phyloP scores from a whole-genome alignment of 2,888 invertebrate species.

The Seira sanloemensis region DNA sequence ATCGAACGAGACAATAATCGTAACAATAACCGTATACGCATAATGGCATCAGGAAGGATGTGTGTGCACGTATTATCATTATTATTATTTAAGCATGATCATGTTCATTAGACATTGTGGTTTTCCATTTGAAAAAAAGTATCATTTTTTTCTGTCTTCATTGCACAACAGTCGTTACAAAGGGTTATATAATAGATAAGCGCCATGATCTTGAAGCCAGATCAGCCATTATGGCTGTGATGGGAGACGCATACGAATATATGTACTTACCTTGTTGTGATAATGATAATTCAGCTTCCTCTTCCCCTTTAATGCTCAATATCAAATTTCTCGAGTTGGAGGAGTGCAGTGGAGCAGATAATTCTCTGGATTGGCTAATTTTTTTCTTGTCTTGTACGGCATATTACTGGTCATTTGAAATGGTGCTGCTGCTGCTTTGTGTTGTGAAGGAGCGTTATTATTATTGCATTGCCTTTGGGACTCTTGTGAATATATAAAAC shows the following conservation, averaged over 20 bases:
- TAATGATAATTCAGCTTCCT: too few relatives aligned
- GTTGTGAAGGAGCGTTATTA: too few relatives aligned
- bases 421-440: too few relatives aligned
- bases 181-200: background rate
- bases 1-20: slow-evolving; percentile 64
- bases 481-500: slow-evolving; percentile 60
- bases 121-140: slow-evolving; percentile 42
- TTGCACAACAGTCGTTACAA: background rate
- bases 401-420: slow-evolving; percentile 21
- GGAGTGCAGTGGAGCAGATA: background rate
- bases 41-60: slow-evolving; percentile 33
- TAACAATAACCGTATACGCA: slow-evolving; percentile 57
- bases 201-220: slow-evolving; percentile 50
- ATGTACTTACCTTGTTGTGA: too few relatives aligned
- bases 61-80: slow-evolving; percentile 25
- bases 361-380: slow-evolving; percentile 13
- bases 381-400: background rate
- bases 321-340: background rate
- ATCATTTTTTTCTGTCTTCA: slow-evolving; percentile 25
- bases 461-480: slow-evolving; percentile 48
- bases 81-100: slow-evolving; percentile 28
- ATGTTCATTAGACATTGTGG: slow-evolving; percentile 56
- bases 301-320: background rate
- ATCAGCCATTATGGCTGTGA: background rate
- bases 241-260: background rate